Conservation (phyloP, 2,113 vertebrate species). For the Enhydra lutris region DNA sequence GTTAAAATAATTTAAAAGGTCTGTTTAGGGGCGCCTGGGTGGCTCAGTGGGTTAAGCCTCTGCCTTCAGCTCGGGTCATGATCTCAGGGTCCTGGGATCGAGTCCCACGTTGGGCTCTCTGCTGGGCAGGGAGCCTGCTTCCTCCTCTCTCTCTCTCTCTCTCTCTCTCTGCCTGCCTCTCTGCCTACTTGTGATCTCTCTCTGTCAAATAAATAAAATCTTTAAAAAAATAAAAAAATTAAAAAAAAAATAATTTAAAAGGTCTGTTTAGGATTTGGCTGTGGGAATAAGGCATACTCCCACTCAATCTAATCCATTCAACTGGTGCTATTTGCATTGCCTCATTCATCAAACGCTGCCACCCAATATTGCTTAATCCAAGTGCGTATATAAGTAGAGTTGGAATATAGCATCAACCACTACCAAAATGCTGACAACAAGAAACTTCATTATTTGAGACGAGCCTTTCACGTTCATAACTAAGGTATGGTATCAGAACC, state of each 20-base stretch:
- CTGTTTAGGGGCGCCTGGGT: too few relatives aligned
- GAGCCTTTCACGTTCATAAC: neutral
- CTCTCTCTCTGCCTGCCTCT: too few relatives aligned
- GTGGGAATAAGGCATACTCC: neutral
- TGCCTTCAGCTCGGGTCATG: too few relatives aligned
- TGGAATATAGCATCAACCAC: neutral
- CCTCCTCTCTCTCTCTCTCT: too few relatives aligned
- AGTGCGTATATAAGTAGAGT: neutral
- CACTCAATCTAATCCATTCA: slow-evolving; percentile 2
- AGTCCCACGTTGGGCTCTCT: too few relatives aligned
- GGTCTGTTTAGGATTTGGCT: neutral
- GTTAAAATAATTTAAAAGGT: slow-evolving; percentile 9
- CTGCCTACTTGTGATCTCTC: too few relatives aligned
- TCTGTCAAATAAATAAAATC: too few relatives aligned
- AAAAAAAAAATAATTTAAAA: slow-evolving; percentile 25
- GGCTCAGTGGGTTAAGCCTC: too few relatives aligned
- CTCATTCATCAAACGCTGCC: slow-evolving; percentile 14
- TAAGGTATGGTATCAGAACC: slow-evolving; percentile 35
- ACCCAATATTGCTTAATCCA: slow-evolving; percentile 38
- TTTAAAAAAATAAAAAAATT: too few relatives aligned
- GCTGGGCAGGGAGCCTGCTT: too few relatives aligned
- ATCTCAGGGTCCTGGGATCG: too few relatives aligned
- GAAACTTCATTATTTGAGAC: neutral
- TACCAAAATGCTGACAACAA: neutral
- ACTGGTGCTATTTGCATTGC: neutral